Evolutionary conservation across 2,888 invertebrate genomes (phyloP).

Genomic region (Ichneumoninae sp.): DNA sequence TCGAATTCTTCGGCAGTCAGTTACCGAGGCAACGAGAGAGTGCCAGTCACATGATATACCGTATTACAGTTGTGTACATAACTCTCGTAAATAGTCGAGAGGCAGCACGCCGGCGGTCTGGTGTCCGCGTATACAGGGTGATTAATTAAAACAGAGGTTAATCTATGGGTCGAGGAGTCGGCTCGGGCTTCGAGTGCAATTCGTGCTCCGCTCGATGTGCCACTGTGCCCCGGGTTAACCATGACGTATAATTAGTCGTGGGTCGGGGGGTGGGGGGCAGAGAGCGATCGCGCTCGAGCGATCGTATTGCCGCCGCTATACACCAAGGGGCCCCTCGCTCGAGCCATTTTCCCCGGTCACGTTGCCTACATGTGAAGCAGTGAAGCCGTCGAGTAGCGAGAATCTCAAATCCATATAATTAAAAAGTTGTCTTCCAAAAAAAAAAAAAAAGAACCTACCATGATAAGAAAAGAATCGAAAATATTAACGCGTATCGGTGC

Average conservation of each 20-base stretch:
- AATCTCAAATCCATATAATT: neutral
- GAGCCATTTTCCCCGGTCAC: neutral
- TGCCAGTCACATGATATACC: constrained; percentile 28
- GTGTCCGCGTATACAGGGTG: constrained; percentile 71
- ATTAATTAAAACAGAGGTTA: constrained; percentile 82
- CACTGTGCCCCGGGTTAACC: constrained; percentile 73
- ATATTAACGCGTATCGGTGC: too few relatives aligned
- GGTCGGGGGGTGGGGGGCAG: constrained; percentile 3
- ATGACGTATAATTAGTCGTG: constrained; percentile 71
- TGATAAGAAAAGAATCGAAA: too few relatives aligned
- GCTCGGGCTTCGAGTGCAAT: constrained; percentile 75
- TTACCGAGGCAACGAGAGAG: constrained; percentile 11
- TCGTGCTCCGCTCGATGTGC: constrained; percentile 67
- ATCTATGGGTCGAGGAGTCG: constrained; percentile 76
- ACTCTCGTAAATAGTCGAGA: constrained; percentile 55
- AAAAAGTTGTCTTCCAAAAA: too few relatives aligned
- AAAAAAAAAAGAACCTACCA: too few relatives aligned
- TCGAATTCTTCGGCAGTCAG: neutral
- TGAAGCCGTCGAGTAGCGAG: too few relatives aligned
- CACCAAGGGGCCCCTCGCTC: constrained; percentile 4
- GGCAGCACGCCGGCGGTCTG: constrained; percentile 42
- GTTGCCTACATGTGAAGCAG: neutral
- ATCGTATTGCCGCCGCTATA: constrained; percentile 35
- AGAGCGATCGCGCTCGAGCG: constrained; percentile 43
- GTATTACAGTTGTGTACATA: constrained; percentile 41